Evolutionary conservation across 1,140 invertebrate species (phyloP).

Genomic region (Aricia agestis): DNA sequence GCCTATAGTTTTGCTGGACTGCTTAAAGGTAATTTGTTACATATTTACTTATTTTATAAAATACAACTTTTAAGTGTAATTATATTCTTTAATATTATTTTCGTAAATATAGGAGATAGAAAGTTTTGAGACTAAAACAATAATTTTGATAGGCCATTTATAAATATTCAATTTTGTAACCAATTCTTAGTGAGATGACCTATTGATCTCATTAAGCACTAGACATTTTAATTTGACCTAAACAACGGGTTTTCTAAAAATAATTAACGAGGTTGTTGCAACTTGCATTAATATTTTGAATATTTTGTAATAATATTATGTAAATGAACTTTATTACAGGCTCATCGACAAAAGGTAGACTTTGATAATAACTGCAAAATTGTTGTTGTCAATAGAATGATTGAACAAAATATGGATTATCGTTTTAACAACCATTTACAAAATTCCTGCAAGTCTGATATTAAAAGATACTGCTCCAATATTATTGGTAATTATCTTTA

Average conservation of each 20-base stretch:
- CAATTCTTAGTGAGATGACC: neutral
- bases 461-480: slow-evolving; percentile 84
- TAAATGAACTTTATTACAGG: slow-evolving; percentile 70
- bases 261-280: neutral
- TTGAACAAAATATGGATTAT: slow-evolving; percentile 94
- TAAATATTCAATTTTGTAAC: neutral
- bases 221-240: neutral
- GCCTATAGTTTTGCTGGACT: slow-evolving; percentile 82
- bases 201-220: neutral
- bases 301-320: neutral
- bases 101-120: too few relatives aligned
- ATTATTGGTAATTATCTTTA: slow-evolving; percentile 77
- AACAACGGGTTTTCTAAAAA: neutral
- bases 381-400: slow-evolving; percentile 91
- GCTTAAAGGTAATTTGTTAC: slow-evolving; percentile 77
- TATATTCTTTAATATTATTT: too few relatives aligned
- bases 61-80: too few relatives aligned
- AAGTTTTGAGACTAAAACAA: too few relatives aligned
- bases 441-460: slow-evolving; percentile 84
- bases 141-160: too few relatives aligned
- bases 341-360: slow-evolving; percentile 85
- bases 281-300: neutral
- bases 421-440: slow-evolving; percentile 93
- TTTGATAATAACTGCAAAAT: slow-evolving; percentile 92
- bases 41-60: too few relatives aligned